Evolutionary conservation across 2,113 vertebrate genomes (phyloP), one percentile per base, ranked within the genome.

Genomic region (Nicator chloris): DNA sequence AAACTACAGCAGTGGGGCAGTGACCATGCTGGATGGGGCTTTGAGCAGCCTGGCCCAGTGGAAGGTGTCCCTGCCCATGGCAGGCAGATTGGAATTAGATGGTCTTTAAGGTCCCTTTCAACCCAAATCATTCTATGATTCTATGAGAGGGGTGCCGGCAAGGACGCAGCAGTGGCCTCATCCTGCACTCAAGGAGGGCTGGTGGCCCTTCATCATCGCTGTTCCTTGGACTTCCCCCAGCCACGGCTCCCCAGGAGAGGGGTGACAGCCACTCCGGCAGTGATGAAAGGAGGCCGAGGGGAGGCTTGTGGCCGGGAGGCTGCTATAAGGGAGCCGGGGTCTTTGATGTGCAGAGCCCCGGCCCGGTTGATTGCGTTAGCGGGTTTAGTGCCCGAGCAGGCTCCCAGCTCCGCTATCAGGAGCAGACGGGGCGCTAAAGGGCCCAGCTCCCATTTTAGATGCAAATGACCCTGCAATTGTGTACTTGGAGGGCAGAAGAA

Each of bases 391-490:
- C 91, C 63, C 6, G 12, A 81, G 83, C 64, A 88, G 65, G 84
- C 87, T 89, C 64, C 69, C 61, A 44, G 93, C 75, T 61, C 57
- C 6, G 54, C 71, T 95, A 95, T 94, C 96, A 85, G 89, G 63
- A 72, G 82, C 59, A 76, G 86, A 97, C 51, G 56, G 95, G 82
- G 84, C 56, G 87, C 87, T 92, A 82, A 96, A 89, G 42, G n/a
- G 63, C 82, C 66, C 82, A 37, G 35, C 51, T 93, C 68, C 54
- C 47, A 88, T 95, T 96, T 94, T 90, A 95, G 63, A 92, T 97
- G 93, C 93, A 95, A 97, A 96, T 96, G 35, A 90, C 59, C 87
- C 84, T 56, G 84, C 89, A 95, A 87, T 95, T 96, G 94, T 94
- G 94, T 91, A 95, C 78, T 95, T 21, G 66, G 66, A 85, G 39